These are phyloP conservation scores for Malurus cyaneus DNA, from an alignment of 2,113 vertebrate genomes.

Conservation along the genomic window DNA sequence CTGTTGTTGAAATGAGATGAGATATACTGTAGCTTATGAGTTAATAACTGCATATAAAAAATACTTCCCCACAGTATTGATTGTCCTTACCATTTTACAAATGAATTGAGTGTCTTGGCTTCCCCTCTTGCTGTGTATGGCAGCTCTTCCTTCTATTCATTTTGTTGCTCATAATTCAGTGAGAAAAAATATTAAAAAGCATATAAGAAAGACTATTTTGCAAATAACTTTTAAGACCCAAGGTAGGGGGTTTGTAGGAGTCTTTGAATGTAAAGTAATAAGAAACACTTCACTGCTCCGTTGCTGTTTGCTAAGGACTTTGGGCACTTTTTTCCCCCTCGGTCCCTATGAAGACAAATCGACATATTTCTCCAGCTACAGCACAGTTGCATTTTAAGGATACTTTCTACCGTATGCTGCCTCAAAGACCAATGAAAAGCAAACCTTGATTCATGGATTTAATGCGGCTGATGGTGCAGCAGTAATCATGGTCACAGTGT, in stretches of 20 bases:
- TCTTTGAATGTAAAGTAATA: slow-evolving; percentile 38
- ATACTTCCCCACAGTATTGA: slow-evolving; percentile 90
- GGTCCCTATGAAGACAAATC: slow-evolving; percentile 78
- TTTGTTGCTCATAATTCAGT: slow-evolving; percentile 49
- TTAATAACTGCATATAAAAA: slow-evolving; percentile 99
- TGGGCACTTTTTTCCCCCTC: not conserved
- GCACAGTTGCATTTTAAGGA: slow-evolving; percentile 73
- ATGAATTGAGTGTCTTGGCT: slow-evolving; percentile 76
- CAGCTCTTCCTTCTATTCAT: slow-evolving; percentile 49
- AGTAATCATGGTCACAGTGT: slow-evolving; percentile 81
- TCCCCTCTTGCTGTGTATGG: slow-evolving; percentile 47
- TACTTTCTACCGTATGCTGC: slow-evolving; percentile 59
- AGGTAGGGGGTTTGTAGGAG: not conserved
- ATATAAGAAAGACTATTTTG: not conserved
- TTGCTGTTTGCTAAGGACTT: slow-evolving; percentile 50
- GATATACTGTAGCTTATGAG: slow-evolving; percentile 98
- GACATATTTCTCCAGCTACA: slow-evolving; percentile 74
- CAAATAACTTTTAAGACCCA: not conserved
- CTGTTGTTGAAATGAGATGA: slow-evolving; percentile 95
- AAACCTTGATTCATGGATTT: slow-evolving; percentile 79
- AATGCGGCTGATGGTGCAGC: slow-evolving; percentile 67
- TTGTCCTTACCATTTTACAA: slow-evolving; percentile 81
- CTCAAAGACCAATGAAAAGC: slow-evolving; percentile 74
- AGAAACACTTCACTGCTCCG: slow-evolving; percentile 36
- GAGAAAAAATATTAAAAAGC: slow-evolving; percentile 37